A percentile compares a stretch with the other conserved stretches of the same genome.
These are phyloP conservation scores for Brachionus plicatilis DNA, from an alignment of 1,140 invertebrate genomes.

Conservation along the genomic window DNA sequence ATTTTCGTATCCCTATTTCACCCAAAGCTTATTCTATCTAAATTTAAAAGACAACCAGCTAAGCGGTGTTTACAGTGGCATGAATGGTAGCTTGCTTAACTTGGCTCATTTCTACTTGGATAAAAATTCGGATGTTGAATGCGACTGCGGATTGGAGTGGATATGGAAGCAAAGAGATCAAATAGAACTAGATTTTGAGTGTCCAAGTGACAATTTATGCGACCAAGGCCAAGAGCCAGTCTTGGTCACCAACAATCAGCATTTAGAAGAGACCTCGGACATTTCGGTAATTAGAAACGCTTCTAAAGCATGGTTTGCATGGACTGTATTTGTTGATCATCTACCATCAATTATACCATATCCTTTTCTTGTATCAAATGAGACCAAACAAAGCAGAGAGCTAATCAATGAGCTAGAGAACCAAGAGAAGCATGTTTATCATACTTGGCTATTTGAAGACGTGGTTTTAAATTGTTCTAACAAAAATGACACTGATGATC, in stretches of 20 bases:
- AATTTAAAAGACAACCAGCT: background rate
- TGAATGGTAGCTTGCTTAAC: background rate
- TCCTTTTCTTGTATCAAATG: slow-evolving; percentile 18
- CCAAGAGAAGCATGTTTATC: slow-evolving; percentile 33
- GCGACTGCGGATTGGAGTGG: slow-evolving; percentile 10
- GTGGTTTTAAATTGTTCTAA: background rate
- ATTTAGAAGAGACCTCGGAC: slow-evolving; percentile 11
- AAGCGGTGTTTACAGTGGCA: background rate
- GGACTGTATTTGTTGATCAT: slow-evolving; percentile 35
- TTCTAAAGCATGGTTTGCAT: slow-evolving; percentile 34
- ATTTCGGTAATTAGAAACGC: background rate
- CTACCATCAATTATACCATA: background rate
- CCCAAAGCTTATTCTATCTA: background rate
- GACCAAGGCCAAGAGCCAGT: background rate
- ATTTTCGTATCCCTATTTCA: background rate
- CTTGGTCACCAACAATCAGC: background rate
- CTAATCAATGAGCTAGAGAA: background rate
- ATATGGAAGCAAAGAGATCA: background rate
- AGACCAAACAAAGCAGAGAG: background rate
- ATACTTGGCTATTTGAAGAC: slow-evolving; percentile 7
- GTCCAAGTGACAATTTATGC: background rate
- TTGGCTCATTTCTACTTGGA: background rate
- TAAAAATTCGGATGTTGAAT: background rate
- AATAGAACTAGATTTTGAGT: background rate
- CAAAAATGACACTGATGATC: background rate